Evolutionary conservation across 1,140 invertebrate genomes (phyloP), one percentile per base, ranked within the genome.

Genomic region (Drosophila nikananu): DNA sequence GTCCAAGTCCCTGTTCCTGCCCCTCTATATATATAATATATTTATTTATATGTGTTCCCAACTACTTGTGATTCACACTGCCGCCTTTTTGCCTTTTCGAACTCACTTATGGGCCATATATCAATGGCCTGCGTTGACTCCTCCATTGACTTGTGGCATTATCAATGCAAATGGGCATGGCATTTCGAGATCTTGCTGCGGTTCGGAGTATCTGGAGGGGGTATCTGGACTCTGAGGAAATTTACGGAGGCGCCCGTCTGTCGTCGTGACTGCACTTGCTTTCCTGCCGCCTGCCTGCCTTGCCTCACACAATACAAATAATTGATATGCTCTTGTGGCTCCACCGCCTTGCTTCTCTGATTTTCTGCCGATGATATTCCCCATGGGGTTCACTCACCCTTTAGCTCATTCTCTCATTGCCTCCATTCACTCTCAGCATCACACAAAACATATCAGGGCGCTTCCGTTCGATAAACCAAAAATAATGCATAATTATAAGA

Each of bases 391-490:
- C 44, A 68, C 15, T 32, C 39, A 42, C 39, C 67, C 12, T 37
- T 30, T 37, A 32, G 23, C n/a, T n/a, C 32, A 23, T 51, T 30
- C 32, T 35, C 32, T 17, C 21, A 2, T 17, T 37, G 19, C 3
- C 19, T 21, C 51, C 51, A 32, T 19, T 21, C 51, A 19, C 13
- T 12, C 17, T 21, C 52, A 55, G 30, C 6, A 41, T 57, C 54
- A 32, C 37, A 42, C n/a, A n/a, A n/a, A 59, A 65, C 55, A 65
- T 65, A 66, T 68, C 79, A 48, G 65, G 1, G n/a, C 60, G 67
- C 81, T 84, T 86, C 82, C 83, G 83, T 66, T 86, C 68, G 80
- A 86, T 83, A 86, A 87, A 70, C 67, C 39, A 21, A 63, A 35
- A 44, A 52, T 63, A 44, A 52, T 44, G 58, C 58, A 66, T 66